Percentiles rank a stretch among this genome's conserved stretches.
phyloP scores from a whole-genome alignment of 2,797 vertebrate species.

The Decapterus maruadsi region DNA sequence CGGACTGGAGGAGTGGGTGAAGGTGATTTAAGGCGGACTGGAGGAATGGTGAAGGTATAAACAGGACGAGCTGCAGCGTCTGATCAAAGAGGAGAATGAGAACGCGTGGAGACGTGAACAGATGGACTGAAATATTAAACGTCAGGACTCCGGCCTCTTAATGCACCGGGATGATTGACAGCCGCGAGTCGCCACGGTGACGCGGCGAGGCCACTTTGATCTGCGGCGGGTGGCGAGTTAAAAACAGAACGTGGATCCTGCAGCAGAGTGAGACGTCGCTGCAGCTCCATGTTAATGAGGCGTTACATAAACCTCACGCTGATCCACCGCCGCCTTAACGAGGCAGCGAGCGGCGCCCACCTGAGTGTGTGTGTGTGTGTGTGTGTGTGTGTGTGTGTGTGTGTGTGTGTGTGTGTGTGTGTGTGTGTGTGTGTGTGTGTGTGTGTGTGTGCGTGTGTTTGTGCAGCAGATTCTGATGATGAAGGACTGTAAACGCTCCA shows the following conservation, averaged over 20 bases:
- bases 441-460: background rate
- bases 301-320: constrained; percentile 13
- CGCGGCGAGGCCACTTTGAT: background rate
- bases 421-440: constrained; percentile 8
- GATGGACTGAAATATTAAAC: background rate
- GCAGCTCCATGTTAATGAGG: constrained; percentile 21
- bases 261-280: constrained; percentile 17
- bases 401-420: background rate
- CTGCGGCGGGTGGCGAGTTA: background rate
- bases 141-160: background rate
- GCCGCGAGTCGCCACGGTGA: background rate
- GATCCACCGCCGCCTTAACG: constrained; percentile 46
- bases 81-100: background rate
- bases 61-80: background rate
- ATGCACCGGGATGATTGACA: background rate
- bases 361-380: background rate
- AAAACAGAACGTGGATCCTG: background rate
- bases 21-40: too few relatives aligned
- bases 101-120: background rate
- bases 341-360: constrained; percentile 16
- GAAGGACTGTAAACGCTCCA: constrained; percentile 93
- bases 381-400: background rate
- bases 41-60: background rate
- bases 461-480: constrained; percentile 94
- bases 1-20: background rate